A percentile compares a stretch with the other conserved stretches of the same genome.
Evolutionary conservation across 2,888 invertebrate genomes (phyloP).

Genomic region (Coleophora deauratella): DNA sequence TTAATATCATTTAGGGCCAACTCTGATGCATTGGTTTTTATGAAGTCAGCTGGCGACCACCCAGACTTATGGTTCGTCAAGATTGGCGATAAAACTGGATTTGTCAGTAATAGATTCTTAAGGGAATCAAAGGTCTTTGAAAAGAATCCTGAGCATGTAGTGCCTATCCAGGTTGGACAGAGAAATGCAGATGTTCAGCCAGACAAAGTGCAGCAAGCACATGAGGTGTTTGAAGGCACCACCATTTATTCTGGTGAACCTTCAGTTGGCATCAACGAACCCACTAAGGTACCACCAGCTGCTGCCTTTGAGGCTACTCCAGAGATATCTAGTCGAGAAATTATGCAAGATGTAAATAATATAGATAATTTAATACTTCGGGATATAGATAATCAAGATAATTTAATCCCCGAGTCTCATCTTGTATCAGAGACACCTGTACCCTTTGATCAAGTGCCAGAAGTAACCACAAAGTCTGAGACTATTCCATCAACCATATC

Average conservation of each 20-base stretch:
- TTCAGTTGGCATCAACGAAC: constrained; percentile 15
- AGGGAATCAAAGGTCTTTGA: constrained; percentile 73
- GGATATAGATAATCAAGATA: too few relatives aligned
- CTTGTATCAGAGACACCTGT: neutral
- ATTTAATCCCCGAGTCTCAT: too few relatives aligned
- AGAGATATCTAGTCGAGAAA: neutral
- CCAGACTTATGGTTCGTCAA: constrained; percentile 79
- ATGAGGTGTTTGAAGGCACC: constrained; percentile 80
- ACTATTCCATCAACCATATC: too few relatives aligned
- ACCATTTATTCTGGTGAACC: constrained; percentile 65
- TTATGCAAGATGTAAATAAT: neutral
- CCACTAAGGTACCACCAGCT: constrained; percentile 19
- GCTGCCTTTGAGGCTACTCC: constrained; percentile 13
- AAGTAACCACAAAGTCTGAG: too few relatives aligned
- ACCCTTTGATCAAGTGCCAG: neutral
- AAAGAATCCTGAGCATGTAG: constrained; percentile 41
- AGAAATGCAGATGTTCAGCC: constrained; percentile 25
- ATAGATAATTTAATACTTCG: too few relatives aligned
- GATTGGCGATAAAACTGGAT: constrained; percentile 80
- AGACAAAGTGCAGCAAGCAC: constrained; percentile 52
- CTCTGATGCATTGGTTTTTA: constrained; percentile 75
- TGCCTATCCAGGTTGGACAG: constrained; percentile 32
- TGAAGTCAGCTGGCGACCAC: constrained; percentile 80
- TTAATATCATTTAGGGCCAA: constrained; percentile 77
- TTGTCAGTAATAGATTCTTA: constrained; percentile 74